Percentiles rank a stretch among this genome's conserved stretches.
Evolutionary conservation across 2,888 invertebrate genomes (phyloP).

Genomic region (Drosophila colorata): DNA sequence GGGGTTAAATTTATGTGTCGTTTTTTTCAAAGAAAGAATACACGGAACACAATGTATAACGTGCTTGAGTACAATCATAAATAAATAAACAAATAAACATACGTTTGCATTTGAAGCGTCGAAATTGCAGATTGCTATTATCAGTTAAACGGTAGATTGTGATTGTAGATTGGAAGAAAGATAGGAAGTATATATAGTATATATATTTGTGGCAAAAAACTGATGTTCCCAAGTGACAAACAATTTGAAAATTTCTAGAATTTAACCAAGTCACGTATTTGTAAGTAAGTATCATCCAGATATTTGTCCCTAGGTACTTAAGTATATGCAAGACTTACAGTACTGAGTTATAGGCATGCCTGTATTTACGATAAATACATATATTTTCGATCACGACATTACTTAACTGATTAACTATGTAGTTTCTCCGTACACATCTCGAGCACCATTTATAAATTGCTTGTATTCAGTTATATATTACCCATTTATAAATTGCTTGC

Average conservation of each 20-base stretch:
- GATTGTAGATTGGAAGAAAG: too few species aligned
- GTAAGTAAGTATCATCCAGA: slow-evolving; percentile 1
- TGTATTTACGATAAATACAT: neutral
- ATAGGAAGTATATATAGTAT: too few species aligned
- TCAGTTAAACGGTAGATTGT: neutral
- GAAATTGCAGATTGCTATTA: neutral
- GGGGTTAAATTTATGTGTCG: neutral
- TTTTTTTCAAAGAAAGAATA: too few species aligned
- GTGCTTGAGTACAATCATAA: neutral
- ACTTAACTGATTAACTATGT: neutral
- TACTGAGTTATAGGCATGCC: neutral
- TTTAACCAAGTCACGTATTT: neutral
- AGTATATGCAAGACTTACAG: neutral
- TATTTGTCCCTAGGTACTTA: neutral
- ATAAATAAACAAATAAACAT: neutral
- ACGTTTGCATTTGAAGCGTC: neutral
- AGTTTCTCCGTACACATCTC: too few species aligned
- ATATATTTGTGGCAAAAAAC: neutral
- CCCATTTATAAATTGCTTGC: too few species aligned
- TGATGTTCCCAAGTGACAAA: neutral
- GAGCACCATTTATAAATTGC: too few species aligned
- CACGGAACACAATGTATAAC: too few species aligned
- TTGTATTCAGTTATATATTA: too few species aligned
- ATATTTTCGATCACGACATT: neutral
- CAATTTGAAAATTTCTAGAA: neutral